Evolutionary conservation across 2,797 vertebrate genomes (phyloP), one percentile per base, ranked within the genome.

Genomic region (Poecilia velifera): DNA sequence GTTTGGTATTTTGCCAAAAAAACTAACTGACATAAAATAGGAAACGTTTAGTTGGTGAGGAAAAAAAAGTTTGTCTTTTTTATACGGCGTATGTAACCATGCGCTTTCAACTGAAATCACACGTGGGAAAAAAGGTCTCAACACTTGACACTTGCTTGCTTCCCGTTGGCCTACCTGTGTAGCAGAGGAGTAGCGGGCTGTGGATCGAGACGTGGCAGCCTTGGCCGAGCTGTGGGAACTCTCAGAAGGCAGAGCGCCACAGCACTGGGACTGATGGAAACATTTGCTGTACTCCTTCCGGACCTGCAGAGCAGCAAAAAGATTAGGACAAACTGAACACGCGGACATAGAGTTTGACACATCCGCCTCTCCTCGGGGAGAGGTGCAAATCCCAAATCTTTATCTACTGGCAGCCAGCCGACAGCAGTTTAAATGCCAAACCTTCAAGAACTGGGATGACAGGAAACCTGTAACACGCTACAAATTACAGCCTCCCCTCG

Each of bases 261-360:
- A 98, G 95, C 98, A 99, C 83, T 98, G 97, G 0, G 98, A 98
- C 93, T 98, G 98, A 86, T 98, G 95, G 94, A 99, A 97, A 93
- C 98, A 99, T 92, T 99, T 99, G 90, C 97, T 97, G 77, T 99
- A 99, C 83, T 99, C 98, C 92, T 99, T 99, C 62, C 98, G 98
- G 77, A 99, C 98, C 98, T 99, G 82, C 0, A 36, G 82, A 77
- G 73, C 79, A 74, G 84, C 70, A 86, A 83, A 71, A 77, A 62
- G 73, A 88, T 89, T 75, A 90, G 81, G 76, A 49, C 73, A 62
- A 66, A 36, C 34, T 75, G 66, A 84, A 79, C 71, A 66, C 51
- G 78, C 68, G 64, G 51, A 78, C 10, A 70, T 45, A 81, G 80
- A 77, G 49, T 64, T 51, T 28, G 36, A 68, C 70, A 75, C 47